A percentile compares a stretch with the other conserved stretches of the same genome.
Evolutionary conservation across 2,888 invertebrate species (phyloP).

Genomic region (Rhaphigaster nebulosa): DNA sequence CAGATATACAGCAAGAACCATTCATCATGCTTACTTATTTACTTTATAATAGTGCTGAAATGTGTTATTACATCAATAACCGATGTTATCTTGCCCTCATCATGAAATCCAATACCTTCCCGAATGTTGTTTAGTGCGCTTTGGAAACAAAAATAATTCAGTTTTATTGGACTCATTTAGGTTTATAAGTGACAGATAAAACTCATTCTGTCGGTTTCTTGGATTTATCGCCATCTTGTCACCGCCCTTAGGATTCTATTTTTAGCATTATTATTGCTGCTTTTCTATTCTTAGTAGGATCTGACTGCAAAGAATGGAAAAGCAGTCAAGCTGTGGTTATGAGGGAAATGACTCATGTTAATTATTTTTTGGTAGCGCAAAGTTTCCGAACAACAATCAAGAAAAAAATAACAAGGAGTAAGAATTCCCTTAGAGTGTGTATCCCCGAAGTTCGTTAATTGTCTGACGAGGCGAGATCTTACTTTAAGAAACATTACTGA

Average conservation of each 20-base stretch:
- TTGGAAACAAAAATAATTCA: not conserved
- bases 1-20: too few species aligned
- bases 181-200: not conserved
- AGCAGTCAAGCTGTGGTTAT: too few species aligned
- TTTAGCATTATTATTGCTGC: too few species aligned
- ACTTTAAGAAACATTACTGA: conserved; percentile 21
- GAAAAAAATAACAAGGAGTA: conserved; percentile 46
- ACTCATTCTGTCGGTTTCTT: not conserved
- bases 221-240: not conserved
- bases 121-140: too few species aligned
- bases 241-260: not conserved
- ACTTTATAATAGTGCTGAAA: too few species aligned
- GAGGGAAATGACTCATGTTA: not conserved
- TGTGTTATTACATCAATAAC: too few species aligned
- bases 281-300: not conserved
- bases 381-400: conserved; percentile 30
- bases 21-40: too few species aligned
- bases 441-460: conserved; percentile 25
- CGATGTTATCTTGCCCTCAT: too few species aligned
- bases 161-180: not conserved
- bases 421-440: conserved; percentile 18
- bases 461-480: conserved; percentile 6
- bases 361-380: not conserved
- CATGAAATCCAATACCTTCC: too few species aligned
- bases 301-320: not conserved